Evolutionary conservation across 2,888 invertebrate genomes (phyloP).

Genomic region (Acheta domesticus): DNA sequence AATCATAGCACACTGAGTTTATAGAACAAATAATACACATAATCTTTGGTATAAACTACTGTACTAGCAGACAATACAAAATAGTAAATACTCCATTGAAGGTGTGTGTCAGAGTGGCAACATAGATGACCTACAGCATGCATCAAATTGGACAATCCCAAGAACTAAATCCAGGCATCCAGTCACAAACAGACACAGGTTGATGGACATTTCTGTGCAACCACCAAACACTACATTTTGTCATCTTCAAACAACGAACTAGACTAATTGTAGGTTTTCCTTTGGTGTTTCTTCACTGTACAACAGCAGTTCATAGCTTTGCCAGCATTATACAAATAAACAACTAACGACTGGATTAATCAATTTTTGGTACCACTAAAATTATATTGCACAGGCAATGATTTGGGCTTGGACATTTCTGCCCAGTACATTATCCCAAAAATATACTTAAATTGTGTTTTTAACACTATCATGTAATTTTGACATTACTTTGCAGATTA

Average conservation of each 20-base stretch:
- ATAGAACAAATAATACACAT: background rate
- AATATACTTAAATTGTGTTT: no score
- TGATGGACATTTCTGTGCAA: background rate
- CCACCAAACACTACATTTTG: background rate
- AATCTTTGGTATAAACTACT: constrained; percentile 9
- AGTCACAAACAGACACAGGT: background rate
- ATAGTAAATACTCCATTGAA: background rate
- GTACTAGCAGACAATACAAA: background rate
- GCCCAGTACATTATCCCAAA: background rate
- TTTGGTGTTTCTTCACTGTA: constrained; percentile 18
- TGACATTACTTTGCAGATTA: no score
- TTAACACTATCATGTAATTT: no score
- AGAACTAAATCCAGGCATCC: background rate
- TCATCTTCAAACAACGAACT: background rate
- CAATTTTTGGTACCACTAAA: background rate
- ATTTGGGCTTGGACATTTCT: background rate
- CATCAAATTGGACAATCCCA: background rate
- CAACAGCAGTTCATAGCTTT: constrained; percentile 1
- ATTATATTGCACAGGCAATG: constrained; percentile 1
- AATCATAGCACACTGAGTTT: constrained; percentile 3
- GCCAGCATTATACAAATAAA: background rate
- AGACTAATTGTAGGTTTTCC: background rate
- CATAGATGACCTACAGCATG: background rate
- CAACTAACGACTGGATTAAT: background rate
- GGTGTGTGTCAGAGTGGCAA: background rate